Percentiles rank a stretch among this genome's conserved stretches.
Conservation (phyloP, 1,140 invertebrate genomes). For the Musca domestica region DNA sequence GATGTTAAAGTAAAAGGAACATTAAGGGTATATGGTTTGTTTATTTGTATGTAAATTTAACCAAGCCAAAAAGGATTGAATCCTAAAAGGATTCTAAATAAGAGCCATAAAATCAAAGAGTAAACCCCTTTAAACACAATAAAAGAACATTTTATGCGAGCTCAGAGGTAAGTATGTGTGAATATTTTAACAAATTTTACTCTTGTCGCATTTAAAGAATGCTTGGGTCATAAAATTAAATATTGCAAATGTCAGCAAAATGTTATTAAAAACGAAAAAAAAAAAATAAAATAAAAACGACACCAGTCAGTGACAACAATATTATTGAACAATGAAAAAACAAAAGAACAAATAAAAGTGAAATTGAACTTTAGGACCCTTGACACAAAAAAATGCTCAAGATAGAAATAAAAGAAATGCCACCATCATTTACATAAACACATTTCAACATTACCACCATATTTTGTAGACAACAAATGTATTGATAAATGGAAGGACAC, state of each 20-base stretch:
- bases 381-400: constrained; percentile 12
- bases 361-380: constrained; percentile 13
- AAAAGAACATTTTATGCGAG: constrained; percentile 8
- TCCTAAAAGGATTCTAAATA: constrained; percentile 11
- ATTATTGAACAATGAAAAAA: not conserved
- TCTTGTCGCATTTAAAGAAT: not conserved
- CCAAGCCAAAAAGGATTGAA: not conserved
- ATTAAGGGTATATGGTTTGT: not conserved
- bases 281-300: too few relatives aligned
- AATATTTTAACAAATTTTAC: not conserved
- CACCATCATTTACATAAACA: too few relatives aligned
- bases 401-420: too few relatives aligned
- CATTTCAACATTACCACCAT: too few relatives aligned
- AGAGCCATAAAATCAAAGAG: constrained; percentile 1
- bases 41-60: constrained; percentile 15
- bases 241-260: constrained; percentile 25
- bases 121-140: not conserved
- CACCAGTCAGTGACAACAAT: not conserved
- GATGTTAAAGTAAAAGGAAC: too few relatives aligned
- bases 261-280: not conserved
- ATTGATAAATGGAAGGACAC: too few relatives aligned
- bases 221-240: constrained; percentile 13
- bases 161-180: constrained; percentile 19
- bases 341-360: constrained; percentile 7
- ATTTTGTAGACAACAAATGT: too few relatives aligned